Base-by-base conservation (phyloP, 1,140 invertebrate genomes). In the Ceratosolen solmsi region DNA sequence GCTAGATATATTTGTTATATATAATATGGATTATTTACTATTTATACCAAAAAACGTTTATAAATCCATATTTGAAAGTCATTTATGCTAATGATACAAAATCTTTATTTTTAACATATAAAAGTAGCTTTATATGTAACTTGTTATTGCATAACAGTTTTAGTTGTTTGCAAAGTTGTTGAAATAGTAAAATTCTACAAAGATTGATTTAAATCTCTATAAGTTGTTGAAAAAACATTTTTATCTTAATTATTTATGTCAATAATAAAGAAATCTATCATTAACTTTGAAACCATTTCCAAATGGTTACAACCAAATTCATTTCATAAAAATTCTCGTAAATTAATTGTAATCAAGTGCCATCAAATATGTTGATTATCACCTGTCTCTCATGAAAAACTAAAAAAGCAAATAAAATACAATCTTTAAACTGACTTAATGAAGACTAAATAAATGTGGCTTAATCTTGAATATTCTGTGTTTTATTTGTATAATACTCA, bases 321-420 rank as follows among this genome's bases (percentile, higher is more conserved):
- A 58, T 71, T 58, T 46, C 4, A 79, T 72, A 41, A 79, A 74
- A 70, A 82, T 56, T 79, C 54, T 85, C 51, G 58, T 79, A 87
- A 84, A 77, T 83, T 80, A 83, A 87, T 80, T 84, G 73, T 87
- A 87, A 84, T 84, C 72, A 87, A 88, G 84, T 87, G 86, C 86
- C 85, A 84, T 84, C 78, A 84, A 86, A 77, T 81, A 79, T 82
- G 79, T 74, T 73, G 41, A 65, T 58, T 33, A 46, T 38, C 51
- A 68, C 75, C 30, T n/a, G n/a, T n/a, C n/a, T n/a, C n/a, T n/a
- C n/a, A n/a, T n/a, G n/a, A n/a, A n/a, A n/a, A n/a, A n/a, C n/a
- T n/a, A n/a, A n/a, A n/a, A n/a, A 56, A 71, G 60, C 36, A 41
- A 80, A 81, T 75, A 36, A 63, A 49, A 17, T 38, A 41, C 13